Evolutionary conservation across 2,797 vertebrate genomes (phyloP), one percentile per base, ranked within the genome.

Genomic region (Linurgus olivaceus): DNA sequence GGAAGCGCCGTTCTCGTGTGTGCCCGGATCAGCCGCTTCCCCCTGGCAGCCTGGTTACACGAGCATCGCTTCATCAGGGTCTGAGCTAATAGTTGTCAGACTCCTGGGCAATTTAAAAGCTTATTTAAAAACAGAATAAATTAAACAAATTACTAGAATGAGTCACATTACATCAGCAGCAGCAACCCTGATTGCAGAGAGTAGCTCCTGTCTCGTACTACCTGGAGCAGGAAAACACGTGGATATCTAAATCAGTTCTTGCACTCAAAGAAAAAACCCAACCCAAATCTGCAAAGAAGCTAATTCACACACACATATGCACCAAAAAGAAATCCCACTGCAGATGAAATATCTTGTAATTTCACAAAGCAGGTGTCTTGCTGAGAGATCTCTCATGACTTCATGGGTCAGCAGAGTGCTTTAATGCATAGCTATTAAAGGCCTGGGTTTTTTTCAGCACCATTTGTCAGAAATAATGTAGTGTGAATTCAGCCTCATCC

Each of bases 1-100:
- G 61, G 40, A 85, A 85, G 48, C 0, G 0, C 33, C 0, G 0
- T 18, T 40, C 33, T n/a, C 0, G 0, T 28, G 80, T 55, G 81
- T 62, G 59, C 45, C 45, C 7, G 13, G 40, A 59, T 66, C 65
- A 59, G 40, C 15, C 1, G 0, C 42, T 77, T 74, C 59, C 37
- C 57, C n/a, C 28, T 0, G 0, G 66, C 67, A 84, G 54, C 78
- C 71, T 28, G 14, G 44, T 45, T 76, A 40, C 65, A 25, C 0
- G 0, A 84, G 59, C 57, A 63, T 26, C 11, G 0, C 45, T 80
- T 74, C 73, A 42, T 75, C 45, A 58, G 67, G 35, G 80, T 17
- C 54, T 50, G 54, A 61, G 35, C 65, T 93, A 70, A 88, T 13
- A 90, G 82, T 70, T 88, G 70, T 47, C 83, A 90, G 61, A 47